phyloP scores from a whole-genome alignment of 2,797 vertebrate genomes.

The Serranus cabrilla region DNA sequence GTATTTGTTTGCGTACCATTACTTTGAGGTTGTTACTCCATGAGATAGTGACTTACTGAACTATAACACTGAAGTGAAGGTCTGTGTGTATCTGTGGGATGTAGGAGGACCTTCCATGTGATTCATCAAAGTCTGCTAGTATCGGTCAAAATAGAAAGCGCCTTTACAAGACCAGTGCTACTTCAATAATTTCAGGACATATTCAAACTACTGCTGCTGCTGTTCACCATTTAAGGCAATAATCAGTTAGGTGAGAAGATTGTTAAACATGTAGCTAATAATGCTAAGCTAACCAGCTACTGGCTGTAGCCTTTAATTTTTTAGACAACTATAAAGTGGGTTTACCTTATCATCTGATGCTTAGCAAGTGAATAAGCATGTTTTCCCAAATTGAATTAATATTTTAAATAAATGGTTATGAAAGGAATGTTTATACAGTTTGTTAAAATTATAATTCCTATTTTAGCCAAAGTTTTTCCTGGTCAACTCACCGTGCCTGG shows the following conservation, averaged over 20 bases:
- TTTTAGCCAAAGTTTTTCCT: constrained; percentile 75
- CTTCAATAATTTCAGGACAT: background rate
- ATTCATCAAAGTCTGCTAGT: too few species aligned
- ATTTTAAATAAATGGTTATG: background rate
- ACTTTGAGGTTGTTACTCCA: background rate
- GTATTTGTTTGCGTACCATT: constrained; percentile 4
- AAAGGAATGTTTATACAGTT: background rate
- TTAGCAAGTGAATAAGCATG: background rate
- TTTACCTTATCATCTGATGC: background rate
- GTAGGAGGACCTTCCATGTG: too few species aligned
- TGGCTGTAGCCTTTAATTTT: background rate
- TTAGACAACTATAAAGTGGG: background rate
- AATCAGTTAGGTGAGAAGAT: background rate
- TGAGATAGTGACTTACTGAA: background rate
- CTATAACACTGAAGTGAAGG: background rate
- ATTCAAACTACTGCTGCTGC: background rate
- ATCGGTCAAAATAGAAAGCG: background rate
- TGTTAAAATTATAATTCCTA: constrained; percentile 14
- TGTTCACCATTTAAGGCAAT: background rate
- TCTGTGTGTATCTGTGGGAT: background rate
- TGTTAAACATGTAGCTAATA: too few species aligned
- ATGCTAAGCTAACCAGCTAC: background rate
- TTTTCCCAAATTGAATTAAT: background rate
- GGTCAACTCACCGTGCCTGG: fast-evolving
- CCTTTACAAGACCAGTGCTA: background rate